Percentiles rank a stretch among this genome's conserved stretches.
phyloP scores from a whole-genome alignment of 2,113 vertebrate genomes.

The Hydrochoerus hydrochaeris region DNA sequence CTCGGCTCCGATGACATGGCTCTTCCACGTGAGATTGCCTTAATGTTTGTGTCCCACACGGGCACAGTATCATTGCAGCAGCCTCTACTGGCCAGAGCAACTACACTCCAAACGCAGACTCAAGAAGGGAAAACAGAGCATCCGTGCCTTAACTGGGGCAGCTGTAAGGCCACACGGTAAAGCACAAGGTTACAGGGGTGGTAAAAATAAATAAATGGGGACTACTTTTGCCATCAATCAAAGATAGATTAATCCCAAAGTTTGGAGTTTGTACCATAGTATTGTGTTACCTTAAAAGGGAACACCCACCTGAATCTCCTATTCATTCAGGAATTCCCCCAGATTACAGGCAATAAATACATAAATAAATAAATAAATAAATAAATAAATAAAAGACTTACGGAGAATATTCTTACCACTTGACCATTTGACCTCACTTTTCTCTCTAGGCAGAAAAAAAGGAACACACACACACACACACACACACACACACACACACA shows the following conservation, averaged over 20 bases:
- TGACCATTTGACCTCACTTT: conserved; percentile 75
- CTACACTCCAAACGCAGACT: not conserved
- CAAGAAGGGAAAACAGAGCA: not conserved
- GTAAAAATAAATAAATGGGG: not conserved
- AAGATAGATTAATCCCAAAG: not conserved
- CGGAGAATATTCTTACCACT: conserved; percentile 36
- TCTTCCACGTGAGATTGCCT: not conserved
- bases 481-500: not conserved
- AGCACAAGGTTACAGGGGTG: not conserved
- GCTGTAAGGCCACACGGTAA: not conserved
- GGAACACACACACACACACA: not conserved
- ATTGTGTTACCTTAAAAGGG: conserved; percentile 45
- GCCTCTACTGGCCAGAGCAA: not conserved
- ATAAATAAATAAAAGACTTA: not conserved
- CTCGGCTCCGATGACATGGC: not conserved
- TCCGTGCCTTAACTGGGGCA: not conserved
- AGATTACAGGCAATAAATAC: not conserved
- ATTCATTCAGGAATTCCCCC: conserved; percentile 37
- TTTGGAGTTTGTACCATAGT: not conserved
- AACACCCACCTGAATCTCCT: not conserved
- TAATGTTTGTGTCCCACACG: no score
- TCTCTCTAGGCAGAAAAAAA: not conserved
- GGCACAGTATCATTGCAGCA: not conserved
- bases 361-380: not conserved
- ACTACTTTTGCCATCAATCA: not conserved